Conservation (phyloP, 1,140 invertebrate species). For the Odontomachus brunneus region DNA sequence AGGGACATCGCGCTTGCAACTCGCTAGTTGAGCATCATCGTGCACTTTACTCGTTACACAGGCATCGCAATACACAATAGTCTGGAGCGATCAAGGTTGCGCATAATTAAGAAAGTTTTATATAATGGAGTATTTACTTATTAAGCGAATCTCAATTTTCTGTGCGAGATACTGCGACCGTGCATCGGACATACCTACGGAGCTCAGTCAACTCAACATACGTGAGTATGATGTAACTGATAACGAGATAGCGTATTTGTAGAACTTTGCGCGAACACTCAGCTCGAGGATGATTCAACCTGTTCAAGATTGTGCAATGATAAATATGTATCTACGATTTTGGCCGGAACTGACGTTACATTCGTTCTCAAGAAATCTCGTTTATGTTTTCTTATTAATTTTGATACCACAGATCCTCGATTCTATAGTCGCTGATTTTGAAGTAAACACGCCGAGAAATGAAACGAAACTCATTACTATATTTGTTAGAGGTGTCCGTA, state of each 20-base stretch:
- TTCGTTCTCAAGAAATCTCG: too few species aligned
- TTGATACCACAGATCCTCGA: too few species aligned
- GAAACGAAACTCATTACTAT: too few species aligned
- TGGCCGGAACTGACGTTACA: too few species aligned
- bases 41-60: neutral
- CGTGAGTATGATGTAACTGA: slow-evolving; percentile 59
- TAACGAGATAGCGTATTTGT: slow-evolving; percentile 39
- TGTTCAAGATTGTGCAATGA: neutral
- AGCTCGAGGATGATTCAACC: slow-evolving; percentile 61
- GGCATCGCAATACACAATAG: neutral
- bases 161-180: neutral
- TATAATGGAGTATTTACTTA: slow-evolving; percentile 7
- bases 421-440: too few species aligned
- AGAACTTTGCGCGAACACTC: neutral
- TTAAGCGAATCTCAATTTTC: neutral
- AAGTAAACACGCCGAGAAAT: too few species aligned
- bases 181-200: too few species aligned
- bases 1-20: too few species aligned
- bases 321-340: neutral
- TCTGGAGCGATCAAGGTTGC: neutral
- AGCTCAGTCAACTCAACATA: neutral
- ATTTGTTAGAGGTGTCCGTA: too few species aligned
- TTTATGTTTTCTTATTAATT: too few species aligned
- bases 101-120: slow-evolving; percentile 5
- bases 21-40: too few species aligned